Evolutionary conservation across 2,888 invertebrate species (phyloP).

Genomic region (Drosophila macrospina): DNA sequence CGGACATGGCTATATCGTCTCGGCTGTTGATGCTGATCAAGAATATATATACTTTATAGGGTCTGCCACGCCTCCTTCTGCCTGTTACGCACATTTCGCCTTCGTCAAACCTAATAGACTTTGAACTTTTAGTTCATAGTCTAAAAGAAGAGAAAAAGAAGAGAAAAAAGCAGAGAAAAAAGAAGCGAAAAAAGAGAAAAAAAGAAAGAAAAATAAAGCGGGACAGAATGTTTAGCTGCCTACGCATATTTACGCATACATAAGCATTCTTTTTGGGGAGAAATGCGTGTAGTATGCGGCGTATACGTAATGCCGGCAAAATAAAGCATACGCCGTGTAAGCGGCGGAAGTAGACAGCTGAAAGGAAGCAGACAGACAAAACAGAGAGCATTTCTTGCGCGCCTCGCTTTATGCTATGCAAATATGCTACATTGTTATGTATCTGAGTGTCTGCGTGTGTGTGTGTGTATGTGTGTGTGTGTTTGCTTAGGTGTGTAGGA

Average conservation of each 20-base stretch:
- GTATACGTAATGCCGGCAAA: slow-evolving; percentile 71
- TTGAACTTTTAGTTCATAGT: no score
- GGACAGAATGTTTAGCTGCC: slow-evolving; percentile 48
- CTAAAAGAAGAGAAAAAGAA: background rate
- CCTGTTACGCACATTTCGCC: no score
- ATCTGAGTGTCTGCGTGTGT: background rate
- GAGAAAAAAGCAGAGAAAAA: slow-evolving; percentile 10
- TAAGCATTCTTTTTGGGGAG: slow-evolving; percentile 35
- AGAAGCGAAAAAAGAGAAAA: slow-evolving; percentile 4
- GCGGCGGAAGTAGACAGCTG: slow-evolving; percentile 59
- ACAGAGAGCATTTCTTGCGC: slow-evolving; percentile 14
- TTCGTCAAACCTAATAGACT: no score
- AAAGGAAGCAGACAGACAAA: slow-evolving; percentile 45
- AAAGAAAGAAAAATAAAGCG: slow-evolving; percentile 10
- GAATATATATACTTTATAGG: no score
- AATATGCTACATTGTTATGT: slow-evolving; percentile 25
- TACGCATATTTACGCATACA: slow-evolving; percentile 63
- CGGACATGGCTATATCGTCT: no score
- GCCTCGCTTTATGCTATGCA: slow-evolving; percentile 56
- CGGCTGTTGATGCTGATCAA: no score
- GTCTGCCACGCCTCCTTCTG: no score
- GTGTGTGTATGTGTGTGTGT: slow-evolving; percentile 6
- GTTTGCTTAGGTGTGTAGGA: slow-evolving; percentile 20
- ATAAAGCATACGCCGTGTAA: slow-evolving; percentile 69
- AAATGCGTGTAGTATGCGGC: slow-evolving; percentile 37